A percentile compares a stretch with the other conserved stretches of the same genome.
phyloP scores from a whole-genome alignment of 2,888 invertebrate genomes.

The Agrotis ipsilon region DNA sequence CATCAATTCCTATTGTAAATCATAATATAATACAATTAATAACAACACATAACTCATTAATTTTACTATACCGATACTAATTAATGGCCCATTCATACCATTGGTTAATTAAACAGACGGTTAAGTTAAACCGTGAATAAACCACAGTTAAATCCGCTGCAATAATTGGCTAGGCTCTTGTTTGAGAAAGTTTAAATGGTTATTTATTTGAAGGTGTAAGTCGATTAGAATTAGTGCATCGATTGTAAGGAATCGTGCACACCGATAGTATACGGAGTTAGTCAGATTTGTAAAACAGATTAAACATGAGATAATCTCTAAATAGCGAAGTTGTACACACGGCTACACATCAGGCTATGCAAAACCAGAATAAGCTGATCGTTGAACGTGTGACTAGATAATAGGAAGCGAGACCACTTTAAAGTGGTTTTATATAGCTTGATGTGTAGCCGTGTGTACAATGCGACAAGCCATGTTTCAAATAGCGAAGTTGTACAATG shows the following conservation, averaged over 20 bases:
- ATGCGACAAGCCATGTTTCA: too few species aligned
- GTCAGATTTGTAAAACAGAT: constrained; percentile 11
- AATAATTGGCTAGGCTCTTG: constrained; percentile 37
- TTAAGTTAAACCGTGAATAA: constrained; percentile 27
- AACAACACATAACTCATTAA: constrained; percentile 11
- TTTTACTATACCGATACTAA: not conserved
- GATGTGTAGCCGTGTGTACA: too few species aligned
- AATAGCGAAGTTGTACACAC: not conserved
- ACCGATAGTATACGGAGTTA: not conserved
- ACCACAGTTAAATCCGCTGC: constrained; percentile 3
- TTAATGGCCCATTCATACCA: not conserved
- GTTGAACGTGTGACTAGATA: too few species aligned
- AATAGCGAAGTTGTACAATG: too few species aligned
- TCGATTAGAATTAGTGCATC: constrained; percentile 28
- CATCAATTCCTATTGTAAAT: constrained; percentile 11
- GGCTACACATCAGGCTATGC: too few species aligned
- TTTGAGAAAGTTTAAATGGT: constrained; percentile 42
- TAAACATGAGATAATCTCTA: constrained; percentile 6
- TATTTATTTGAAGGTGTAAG: constrained; percentile 49
- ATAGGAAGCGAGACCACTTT: too few species aligned
- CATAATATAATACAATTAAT: constrained; percentile 4
- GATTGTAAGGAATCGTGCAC: constrained; percentile 20
- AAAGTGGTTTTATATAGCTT: too few species aligned
- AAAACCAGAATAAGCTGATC: too few species aligned
- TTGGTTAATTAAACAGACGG: constrained; percentile 13